Evolutionary conservation across 2,888 invertebrate genomes (phyloP), one percentile per base, ranked within the genome.

Genomic region (Hirudinaria manillensis): DNA sequence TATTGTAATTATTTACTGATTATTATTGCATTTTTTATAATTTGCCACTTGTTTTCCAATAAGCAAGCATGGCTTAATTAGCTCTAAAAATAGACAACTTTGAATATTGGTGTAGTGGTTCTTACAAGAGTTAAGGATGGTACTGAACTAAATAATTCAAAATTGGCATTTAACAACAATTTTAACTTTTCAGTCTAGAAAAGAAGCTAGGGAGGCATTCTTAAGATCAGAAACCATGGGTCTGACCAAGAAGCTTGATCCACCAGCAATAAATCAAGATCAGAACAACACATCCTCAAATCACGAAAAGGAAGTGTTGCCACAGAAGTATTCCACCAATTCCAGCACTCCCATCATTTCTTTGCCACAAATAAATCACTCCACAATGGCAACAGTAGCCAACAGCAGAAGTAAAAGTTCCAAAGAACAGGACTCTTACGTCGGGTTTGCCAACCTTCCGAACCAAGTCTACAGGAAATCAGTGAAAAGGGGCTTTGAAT

Each of bases 391-490:
- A 13, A 56, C 27, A 6, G n/a, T 29, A 1, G 32, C 68, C 27
- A 21, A 24, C 34, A 34, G n/a, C 24, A 73, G 32, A 29, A 53
- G 67, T 27, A 10, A 16, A 7, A 32, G 27, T 2, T 24, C 21
- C 19, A 76, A 34, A 21, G 76, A 76, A 29, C 56, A 66, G 13
- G 76, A 76, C 19, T 36, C 78, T 27, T 80, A 80, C 70, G 78
- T 80, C 6, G 80, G 80, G n/a, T 80, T 80, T 67, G 80, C 79
- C 27, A 80, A 80, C 75, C 78, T 80, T 7, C 79, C 79, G 71
- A 80, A 80, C 72, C 79, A 80, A 70, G 78, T 80, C 7, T 80
- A 80, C 77, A 67, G 79, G 66, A 80, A 80, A 72, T 75, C 79
- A 3, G 79, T 80, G 29, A 80, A 80, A 72, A 75, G 74, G 72